Base-by-base conservation (phyloP, 2,888 invertebrate species). In the Philaethria dido region DNA sequence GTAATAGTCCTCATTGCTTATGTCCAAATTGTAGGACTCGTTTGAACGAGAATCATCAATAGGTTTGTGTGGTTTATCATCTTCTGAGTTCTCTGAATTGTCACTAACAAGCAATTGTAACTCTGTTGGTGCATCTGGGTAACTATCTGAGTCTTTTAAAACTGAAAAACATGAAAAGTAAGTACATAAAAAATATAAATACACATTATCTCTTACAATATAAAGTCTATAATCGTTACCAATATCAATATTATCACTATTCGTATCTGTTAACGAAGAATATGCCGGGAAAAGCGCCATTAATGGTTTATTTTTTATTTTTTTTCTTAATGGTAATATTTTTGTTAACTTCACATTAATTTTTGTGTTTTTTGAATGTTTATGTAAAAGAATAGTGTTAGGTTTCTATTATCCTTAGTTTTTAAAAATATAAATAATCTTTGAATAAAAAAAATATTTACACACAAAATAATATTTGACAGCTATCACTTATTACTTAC, bases 1-100 rank as follows among this genome's bases (percentile, higher is more conserved):
- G 75, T 94, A 95, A 80, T 92, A 96, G 70, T 93, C 92, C 14
- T 72, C 77, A 16, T 29, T 22, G 39, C 13, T 39, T 8, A 42
- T n/a, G 16, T 45, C 13, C 50, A 42, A 14, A 25, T 3, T 18
- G 16, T 39, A 16, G 55, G 16, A 22, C 14, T 25, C 9, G 14
- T 25, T 60, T 45, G 16, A 45, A 52, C 64, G 47, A 45, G 66
- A 50, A 36, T 54, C 47, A 20, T 57, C 33, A 3, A 25, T 20
- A 22, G 64, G 66, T 13, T 50, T 64, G 42, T 77, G 77, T 16
- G 42, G 9, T 42, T 57, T 57, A 9, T 25, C 57, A 25, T 77
- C 77, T 29, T 86, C 87, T 6, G 79, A 74, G 68, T 87, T 55
- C 1, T 55, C 55, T 4, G 29, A 29, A 29, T 29, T 29, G n/a